Base-by-base conservation (phyloP, 2,888 invertebrate species). In the Spilarctia lutea region DNA sequence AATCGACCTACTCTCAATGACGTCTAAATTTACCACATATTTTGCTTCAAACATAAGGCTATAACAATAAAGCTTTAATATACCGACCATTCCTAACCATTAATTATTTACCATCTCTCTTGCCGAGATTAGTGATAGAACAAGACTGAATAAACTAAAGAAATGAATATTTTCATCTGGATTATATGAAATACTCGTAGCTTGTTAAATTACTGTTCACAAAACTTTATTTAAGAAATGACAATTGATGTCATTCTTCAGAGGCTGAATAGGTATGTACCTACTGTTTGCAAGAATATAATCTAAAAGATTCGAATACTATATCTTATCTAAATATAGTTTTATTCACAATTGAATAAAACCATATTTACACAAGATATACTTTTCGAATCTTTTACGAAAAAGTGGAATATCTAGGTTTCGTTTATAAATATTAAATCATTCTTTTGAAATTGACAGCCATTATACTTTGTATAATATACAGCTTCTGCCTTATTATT, bases 1-100 rank as follows among this genome's bases (percentile, higher is more conserved):
- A 67, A 76, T 69, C 70, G 75, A 33, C 67, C 60, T 27, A 39
- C 70, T 66, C 52, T 74, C 73, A 73, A 74, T 69, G 68, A 73
- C 74, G 74, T 74, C 48, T 30, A 68, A 75, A 63, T 75, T 73
- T 68, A n/a, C 24, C 16, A 60, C 45, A 71, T 66, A 72, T 68
- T 56, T 63, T 65, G 3, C n/a, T 73, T 65, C 24, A 24, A 70
- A 30, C 1, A 73, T 73, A 35, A 52, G 18, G 2, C 56, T 24
- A 7, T 48, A 68, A 71, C 16, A 35, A 70, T 39, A 65, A 30
- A 30, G 52, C 30, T 52, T 68, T 3, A 66, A 11, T 7, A 3
- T 39, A 24, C 33, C 11, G 33, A 18, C 69, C 39, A 69, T 35
- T 33, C 10, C 56, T 35, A 33, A 27, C 4, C 16, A 48, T 65